Evolutionary conservation across 1,140 invertebrate species (phyloP).

Genomic region (Drosophila pandora): DNA sequence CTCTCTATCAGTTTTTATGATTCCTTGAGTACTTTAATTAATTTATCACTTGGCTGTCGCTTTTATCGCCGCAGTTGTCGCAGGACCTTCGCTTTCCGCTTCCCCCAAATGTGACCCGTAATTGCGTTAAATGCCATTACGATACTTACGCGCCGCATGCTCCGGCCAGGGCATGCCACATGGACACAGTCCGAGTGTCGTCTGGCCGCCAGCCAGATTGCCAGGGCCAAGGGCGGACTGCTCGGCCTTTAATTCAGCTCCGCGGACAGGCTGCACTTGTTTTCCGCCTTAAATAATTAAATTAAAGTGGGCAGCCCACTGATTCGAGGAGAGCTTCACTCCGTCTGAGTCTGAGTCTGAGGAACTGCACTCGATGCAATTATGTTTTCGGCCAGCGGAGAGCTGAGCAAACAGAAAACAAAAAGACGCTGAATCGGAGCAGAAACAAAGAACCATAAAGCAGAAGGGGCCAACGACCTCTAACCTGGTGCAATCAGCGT

Average conservation of each 20-base stretch:
- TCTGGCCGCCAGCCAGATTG: conserved; percentile 53
- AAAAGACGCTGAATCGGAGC: neutral
- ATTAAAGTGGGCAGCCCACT: conserved; percentile 74
- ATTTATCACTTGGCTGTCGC: conserved; percentile 53
- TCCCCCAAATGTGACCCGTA: conserved; percentile 71
- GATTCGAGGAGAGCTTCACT: conserved; percentile 56
- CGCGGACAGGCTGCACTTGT: conserved; percentile 58
- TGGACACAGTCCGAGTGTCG: conserved; percentile 25
- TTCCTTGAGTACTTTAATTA: conserved; percentile 32
- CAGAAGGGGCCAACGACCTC: conserved; percentile 54
- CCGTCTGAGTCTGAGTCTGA: neutral
- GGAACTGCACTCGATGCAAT: conserved; percentile 53
- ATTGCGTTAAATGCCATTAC: conserved; percentile 83
- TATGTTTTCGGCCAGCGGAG: conserved; percentile 49
- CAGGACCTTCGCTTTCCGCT: conserved; percentile 64
- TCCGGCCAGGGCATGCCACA: neutral
- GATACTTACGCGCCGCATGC: conserved; percentile 69
- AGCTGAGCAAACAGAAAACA: neutral
- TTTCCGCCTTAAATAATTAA: conserved; percentile 80
- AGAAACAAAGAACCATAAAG: neutral
- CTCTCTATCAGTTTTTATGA: neutral
- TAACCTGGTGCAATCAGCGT: conserved; percentile 46
- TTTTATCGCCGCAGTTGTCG: conserved; percentile 69
- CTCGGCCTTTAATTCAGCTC: conserved; percentile 25
- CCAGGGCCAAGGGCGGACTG: conserved; percentile 34